Evolutionary conservation across 2,888 invertebrate species (phyloP).

Genomic region (Willowsia nigromaculata): DNA sequence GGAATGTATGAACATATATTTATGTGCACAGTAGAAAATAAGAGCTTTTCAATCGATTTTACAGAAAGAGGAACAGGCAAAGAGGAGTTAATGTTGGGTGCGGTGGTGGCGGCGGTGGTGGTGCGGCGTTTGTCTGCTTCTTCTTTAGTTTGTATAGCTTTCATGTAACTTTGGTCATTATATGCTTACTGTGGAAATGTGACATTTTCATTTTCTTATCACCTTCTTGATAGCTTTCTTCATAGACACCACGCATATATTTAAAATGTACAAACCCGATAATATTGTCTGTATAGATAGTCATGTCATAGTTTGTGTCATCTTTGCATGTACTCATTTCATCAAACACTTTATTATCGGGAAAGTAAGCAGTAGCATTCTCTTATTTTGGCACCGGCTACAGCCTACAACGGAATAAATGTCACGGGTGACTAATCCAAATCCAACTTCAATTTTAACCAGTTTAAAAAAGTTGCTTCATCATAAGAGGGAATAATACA

Average conservation of each 20-base stretch:
- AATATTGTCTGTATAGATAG: background rate
- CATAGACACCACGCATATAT: background rate
- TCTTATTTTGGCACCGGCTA: background rate
- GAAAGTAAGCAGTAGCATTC: background rate
- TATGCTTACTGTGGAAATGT: background rate
- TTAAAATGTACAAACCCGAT: background rate
- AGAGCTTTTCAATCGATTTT: constrained; percentile 57
- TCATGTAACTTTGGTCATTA: constrained; percentile 9
- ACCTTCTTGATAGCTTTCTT: constrained; percentile 16
- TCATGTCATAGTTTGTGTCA: background rate
- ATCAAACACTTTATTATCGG: background rate
- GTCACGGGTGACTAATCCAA: constrained; percentile 42
- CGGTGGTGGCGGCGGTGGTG: background rate
- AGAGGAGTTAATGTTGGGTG: constrained; percentile 54
- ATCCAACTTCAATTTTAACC: constrained; percentile 36
- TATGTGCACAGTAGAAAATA: constrained; percentile 3
- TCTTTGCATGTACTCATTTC: background rate
- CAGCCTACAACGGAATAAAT: background rate
- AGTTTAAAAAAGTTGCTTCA: background rate
- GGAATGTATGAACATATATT: constrained; percentile 35
- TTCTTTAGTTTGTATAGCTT: background rate
- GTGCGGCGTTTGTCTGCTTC: background rate
- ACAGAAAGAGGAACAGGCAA: constrained; percentile 21
- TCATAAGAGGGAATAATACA: constrained; percentile 1
- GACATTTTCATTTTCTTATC: constrained; percentile 42